These are phyloP conservation scores for Hypolimnas misippus DNA, from an alignment of 2,888 invertebrate species.

Conservation along the genomic window DNA sequence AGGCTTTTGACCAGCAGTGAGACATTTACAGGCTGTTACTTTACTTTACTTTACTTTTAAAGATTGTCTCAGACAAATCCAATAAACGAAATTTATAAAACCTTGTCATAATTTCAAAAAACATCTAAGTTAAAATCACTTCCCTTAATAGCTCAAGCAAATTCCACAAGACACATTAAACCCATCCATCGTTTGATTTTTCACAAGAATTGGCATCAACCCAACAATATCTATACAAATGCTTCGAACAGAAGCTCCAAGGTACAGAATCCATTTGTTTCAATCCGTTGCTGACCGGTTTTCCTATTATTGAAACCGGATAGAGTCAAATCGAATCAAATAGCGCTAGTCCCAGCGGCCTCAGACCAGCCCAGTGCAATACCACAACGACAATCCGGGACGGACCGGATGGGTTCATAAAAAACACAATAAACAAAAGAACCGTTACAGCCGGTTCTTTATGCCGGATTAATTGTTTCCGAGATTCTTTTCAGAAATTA, in stretches of 20 bases:
- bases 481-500: neutral
- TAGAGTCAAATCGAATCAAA: constrained; percentile 44
- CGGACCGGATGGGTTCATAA: constrained; percentile 16
- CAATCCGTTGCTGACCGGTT: constrained; percentile 43
- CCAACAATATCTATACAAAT: constrained; percentile 40
- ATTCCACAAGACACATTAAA: constrained; percentile 37
- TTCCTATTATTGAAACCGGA: constrained; percentile 43
- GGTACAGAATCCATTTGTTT: constrained; percentile 43
- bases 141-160: constrained; percentile 33
- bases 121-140: constrained; percentile 18
- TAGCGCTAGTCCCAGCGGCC: constrained; percentile 42
- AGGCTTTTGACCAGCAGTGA: no score
- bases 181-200: constrained; percentile 38
- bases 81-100: no score
- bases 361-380: constrained; percentile 33
- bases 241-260: constrained; percentile 32
- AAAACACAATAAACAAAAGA: constrained; percentile 36
- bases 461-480: constrained; percentile 3
- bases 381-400: constrained; percentile 34
- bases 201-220: constrained; percentile 36
- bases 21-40: no score
- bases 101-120: no score
- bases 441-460: neutral
- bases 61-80: no score
- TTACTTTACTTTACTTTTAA: no score